Base-by-base conservation (phyloP, 2,797 vertebrate genomes). In the Oryzias dopingdopingensis region DNA sequence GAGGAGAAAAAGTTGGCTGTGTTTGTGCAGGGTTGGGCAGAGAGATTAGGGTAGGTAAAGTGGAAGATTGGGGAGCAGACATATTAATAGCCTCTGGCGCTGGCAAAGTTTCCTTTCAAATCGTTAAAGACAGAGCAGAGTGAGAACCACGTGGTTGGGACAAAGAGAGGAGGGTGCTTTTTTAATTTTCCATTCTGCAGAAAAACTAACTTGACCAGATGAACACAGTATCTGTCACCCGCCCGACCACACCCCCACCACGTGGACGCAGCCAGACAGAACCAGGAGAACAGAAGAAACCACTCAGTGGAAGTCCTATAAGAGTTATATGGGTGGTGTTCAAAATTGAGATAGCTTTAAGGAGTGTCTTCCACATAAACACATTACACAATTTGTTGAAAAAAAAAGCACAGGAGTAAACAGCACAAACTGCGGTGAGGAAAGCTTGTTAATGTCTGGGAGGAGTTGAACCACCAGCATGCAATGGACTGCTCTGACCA, bases 311-410 rank as follows among this genome's bases (percentile, higher is more conserved):
- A 37, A 37, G 10, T 37, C 32, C 3, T 37, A 37, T 12, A 13
- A 37, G 32, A 37, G 10, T 37, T 37, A 12, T 37, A 37, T 37
- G 32, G 32, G 32, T 10, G 10, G 32, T 37, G 32, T 12, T 37
- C 32, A 37, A 37, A 37, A 37, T 37, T 12, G 10, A 29, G 26
- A 6, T 6, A 29, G 26, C 6, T 29, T 29, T 29, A 29, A 29
- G 26, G 77, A 75, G 67, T 37, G 32, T 37, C 32, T 37, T 37
- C 32, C 32, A 37, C 32, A 83, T 79, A 81, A 83, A 85, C 80
- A 86, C 52, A 71, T 85, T 82, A 81, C 76, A 74, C 83, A 82
- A 85, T 84, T 74, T 89, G 84, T 87, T 90, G 87, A 37, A 32
- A 32, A 32, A 32, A 78, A 79, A 72, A 68, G 68, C 56, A 68